Base-by-base conservation (phyloP, 1,140 invertebrate genomes). In the Bombus huntii region DNA sequence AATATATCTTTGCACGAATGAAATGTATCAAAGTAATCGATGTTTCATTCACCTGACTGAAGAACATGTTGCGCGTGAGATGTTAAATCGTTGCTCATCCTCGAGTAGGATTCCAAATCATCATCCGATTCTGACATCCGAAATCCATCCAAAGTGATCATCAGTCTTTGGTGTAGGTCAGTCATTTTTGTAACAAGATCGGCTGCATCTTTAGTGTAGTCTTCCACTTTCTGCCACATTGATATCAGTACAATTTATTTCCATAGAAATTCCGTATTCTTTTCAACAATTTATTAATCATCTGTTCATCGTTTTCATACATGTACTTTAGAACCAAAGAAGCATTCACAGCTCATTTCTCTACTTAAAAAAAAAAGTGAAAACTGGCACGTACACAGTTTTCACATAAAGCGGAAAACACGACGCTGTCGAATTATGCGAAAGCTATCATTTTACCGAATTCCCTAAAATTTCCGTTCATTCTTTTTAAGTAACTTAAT, bases 201-300 rank as follows among this genome's bases (percentile, higher is more conserved):
- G 31, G 95, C 94, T 57, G 96, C 95, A 81, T 96, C 95, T 71
- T 94, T 96, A 76, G 95, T 94, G 88, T 96, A 97, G 87, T 96
- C 96, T 89, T 97, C 97, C 34, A 97, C 95, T 94, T 96, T 95
- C 97, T 97, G 89, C 1, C 88, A 93, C 83, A 66, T 37, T 25
- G 10, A 3, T 1, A 28, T 53, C 4, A 28, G 5, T 12, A 2
- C 3, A 42, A 25, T 0, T 22, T 70, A 22, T 70, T 39, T 10
- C 0, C 9, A 15, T 39, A 39, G 18, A 68, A 68, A 15, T 34
- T 68, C 4, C 0, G 8, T 12, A 5, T 28, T 0, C 2, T 22
- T 34, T 9, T 3, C 25, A 5, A 9, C 28, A 5, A 28, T 39
- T 1, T 18, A 18, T 34, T 18, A 18, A 22, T 66, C 28, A n/a